Evolutionary conservation across 2,888 invertebrate species (phyloP).

Genomic region (Synergus japonicus): DNA sequence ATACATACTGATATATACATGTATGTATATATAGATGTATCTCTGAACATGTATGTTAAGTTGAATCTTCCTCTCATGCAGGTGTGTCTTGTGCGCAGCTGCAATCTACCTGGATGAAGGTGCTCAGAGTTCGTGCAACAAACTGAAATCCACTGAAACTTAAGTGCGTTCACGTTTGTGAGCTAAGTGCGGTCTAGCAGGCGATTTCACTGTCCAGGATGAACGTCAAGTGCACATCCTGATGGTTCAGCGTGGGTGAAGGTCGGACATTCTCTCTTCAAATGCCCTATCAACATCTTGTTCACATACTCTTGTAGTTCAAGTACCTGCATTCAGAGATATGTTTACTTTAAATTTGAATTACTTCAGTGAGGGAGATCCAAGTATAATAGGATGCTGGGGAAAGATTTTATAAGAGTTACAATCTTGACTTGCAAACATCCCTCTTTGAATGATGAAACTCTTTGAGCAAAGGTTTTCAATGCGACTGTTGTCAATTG

Average conservation of each 20-base stretch:
- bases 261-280: constrained; percentile 15
- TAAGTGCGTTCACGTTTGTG: constrained; percentile 45
- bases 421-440: background rate
- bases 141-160: constrained; percentile 53
- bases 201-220: background rate
- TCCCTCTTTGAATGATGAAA: background rate
- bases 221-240: constrained; percentile 14
- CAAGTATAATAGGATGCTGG: background rate
- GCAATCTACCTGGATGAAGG: constrained; percentile 39
- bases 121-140: constrained; percentile 42
- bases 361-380: background rate
- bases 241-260: background rate
- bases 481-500: too few species aligned
- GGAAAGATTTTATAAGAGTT: background rate
- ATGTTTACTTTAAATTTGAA: background rate
- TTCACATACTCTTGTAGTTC: background rate
- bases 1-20: too few species aligned
- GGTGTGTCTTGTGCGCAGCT: constrained; percentile 27
- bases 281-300: constrained; percentile 27
- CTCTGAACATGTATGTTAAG: background rate
- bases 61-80: background rate
- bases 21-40: too few species aligned
- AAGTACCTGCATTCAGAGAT: background rate
- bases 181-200: constrained; percentile 25
- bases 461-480: too few species aligned